phyloP scores from a whole-genome alignment of 2,113 vertebrate genomes.

The Rhizomys pruinosus region DNA sequence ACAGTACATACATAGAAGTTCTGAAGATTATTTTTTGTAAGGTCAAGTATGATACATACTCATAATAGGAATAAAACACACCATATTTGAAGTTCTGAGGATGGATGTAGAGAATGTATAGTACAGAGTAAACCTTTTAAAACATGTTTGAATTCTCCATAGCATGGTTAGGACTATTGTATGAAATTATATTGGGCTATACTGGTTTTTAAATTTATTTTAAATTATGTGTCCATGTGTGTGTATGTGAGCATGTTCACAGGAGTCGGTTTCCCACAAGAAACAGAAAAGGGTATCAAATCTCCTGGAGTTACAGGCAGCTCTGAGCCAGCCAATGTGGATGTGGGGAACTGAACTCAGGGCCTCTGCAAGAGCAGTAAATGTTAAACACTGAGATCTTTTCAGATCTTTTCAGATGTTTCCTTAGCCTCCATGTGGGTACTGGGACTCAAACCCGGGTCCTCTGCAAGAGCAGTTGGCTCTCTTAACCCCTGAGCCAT shows the following conservation, averaged over 20 bases:
- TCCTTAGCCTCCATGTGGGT: too few relatives aligned
- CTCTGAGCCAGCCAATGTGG: background rate
- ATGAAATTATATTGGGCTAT: background rate
- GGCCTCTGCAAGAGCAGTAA: too few relatives aligned
- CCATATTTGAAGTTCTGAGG: too few relatives aligned
- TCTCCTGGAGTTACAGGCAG: accelerated
- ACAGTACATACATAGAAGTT: background rate
- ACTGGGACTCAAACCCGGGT: too few relatives aligned
- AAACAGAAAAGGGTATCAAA: too few relatives aligned
- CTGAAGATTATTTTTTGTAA: background rate
- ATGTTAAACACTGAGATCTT: background rate
- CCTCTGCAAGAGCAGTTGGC: too few relatives aligned
- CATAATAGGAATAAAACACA: background rate
- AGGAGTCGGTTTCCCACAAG: background rate
- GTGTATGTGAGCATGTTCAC: too few relatives aligned
- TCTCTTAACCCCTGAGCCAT: too few relatives aligned
- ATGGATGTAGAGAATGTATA: background rate
- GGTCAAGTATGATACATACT: background rate
- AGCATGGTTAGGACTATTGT: background rate
- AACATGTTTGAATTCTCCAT: background rate
- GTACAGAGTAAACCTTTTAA: background rate
- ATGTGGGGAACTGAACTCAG: too few relatives aligned
- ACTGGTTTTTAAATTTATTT: background rate
- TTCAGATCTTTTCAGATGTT: too few relatives aligned
- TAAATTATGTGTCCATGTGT: background rate